A percentile compares a stretch with the other conserved stretches of the same genome.
Evolutionary conservation across 1,140 invertebrate genomes (phyloP).

Genomic region (Monomorium pharaonis): DNA sequence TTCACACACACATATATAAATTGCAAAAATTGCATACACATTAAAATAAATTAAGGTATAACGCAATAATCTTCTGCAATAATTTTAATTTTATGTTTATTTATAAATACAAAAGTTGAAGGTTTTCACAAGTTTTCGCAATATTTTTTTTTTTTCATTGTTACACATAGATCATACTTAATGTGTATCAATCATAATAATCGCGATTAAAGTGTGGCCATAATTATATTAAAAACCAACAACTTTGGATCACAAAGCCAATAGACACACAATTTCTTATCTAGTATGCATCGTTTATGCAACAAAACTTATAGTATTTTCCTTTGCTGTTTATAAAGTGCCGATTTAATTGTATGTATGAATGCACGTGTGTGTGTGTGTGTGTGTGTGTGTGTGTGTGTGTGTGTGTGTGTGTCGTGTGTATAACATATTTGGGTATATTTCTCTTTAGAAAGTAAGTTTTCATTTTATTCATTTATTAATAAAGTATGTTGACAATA

Average conservation of each 20-base stretch:
- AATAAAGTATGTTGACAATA: constrained; percentile 39
- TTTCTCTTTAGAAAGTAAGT: constrained; percentile 29
- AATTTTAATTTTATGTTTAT: constrained; percentile 60
- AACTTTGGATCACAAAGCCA: constrained; percentile 74
- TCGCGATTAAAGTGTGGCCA: constrained; percentile 46
- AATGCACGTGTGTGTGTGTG: too few species aligned
- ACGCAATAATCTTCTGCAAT: constrained; percentile 43
- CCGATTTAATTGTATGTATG: constrained; percentile 15
- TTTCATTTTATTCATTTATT: constrained; percentile 26
- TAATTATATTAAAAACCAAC: constrained; percentile 72
- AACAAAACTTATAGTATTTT: constrained; percentile 70
- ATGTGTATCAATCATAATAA: constrained; percentile 46
- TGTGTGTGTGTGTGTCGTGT: too few species aligned
- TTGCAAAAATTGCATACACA: constrained; percentile 30
- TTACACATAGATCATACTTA: constrained; percentile 46
- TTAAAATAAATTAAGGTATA: constrained; percentile 51
- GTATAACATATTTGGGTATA: constrained; percentile 15
- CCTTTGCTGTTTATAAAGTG: constrained; percentile 50
- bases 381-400: too few species aligned
- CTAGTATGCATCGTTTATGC: constrained; percentile 63
- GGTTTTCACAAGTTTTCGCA: constrained; percentile 30
- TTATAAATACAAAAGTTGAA: constrained; percentile 62
- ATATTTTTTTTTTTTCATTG: constrained; percentile 38
- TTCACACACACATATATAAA: neutral
- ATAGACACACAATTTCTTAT: constrained; percentile 66